Conservation (phyloP, 1,140 invertebrate genomes). For the Semibalanus balanoides region DNA sequence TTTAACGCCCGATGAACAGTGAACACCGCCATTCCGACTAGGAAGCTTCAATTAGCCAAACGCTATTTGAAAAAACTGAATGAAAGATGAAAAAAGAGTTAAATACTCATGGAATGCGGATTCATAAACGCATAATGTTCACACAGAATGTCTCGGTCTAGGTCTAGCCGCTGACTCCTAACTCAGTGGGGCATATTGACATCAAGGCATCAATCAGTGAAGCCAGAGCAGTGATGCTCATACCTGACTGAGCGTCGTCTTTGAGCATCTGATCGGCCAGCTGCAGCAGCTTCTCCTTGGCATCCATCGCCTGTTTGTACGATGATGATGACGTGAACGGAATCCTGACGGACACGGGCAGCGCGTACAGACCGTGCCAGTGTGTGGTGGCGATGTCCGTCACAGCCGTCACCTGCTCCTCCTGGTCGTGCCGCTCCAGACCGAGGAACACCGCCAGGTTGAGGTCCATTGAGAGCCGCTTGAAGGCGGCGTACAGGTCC, state of each 20-base stretch:
- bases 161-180: too few species aligned
- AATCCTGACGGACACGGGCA: neutral
- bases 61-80: too few species aligned
- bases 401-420: neutral
- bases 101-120: too few species aligned
- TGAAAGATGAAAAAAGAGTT: too few species aligned
- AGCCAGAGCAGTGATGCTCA: too few species aligned
- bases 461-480: neutral
- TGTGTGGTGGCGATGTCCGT: neutral
- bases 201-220: too few species aligned
- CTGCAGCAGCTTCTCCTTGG: neutral
- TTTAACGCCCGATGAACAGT: too few species aligned
- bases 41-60: too few species aligned
- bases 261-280: neutral
- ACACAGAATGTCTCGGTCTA: too few species aligned
- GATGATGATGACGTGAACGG: neutral
- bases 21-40: too few species aligned
- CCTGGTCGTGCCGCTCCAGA: neutral
- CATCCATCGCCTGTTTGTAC: neutral
- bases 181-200: too few species aligned
- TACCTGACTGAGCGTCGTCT: neutral
- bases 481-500: neutral
- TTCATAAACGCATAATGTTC: too few species aligned
- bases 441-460: neutral
- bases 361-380: neutral